Percentiles rank a stretch among this genome's conserved stretches.
phyloP scores from a whole-genome alignment of 2,113 vertebrate genomes.

The Cercopithecus mona region DNA sequence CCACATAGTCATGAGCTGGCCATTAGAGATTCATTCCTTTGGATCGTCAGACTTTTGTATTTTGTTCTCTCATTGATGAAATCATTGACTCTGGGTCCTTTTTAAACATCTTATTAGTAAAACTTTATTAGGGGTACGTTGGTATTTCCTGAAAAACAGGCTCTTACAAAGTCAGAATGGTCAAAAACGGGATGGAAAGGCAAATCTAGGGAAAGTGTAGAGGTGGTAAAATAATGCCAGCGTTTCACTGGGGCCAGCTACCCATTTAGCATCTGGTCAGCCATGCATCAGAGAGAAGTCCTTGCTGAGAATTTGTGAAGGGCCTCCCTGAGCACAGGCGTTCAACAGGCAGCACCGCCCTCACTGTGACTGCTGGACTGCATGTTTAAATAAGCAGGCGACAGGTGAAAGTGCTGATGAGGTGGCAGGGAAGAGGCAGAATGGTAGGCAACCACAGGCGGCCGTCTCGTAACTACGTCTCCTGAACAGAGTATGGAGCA shows the following conservation, averaged over 20 bases:
- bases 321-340: rapidly evolving
- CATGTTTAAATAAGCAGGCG: rapidly evolving
- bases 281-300: rapidly evolving
- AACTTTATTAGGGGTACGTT: background rate
- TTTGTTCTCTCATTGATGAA: background rate
- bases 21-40: background rate
- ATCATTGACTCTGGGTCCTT: background rate
- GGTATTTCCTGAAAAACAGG: background rate
- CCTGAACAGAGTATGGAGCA: rapidly evolving
- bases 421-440: background rate
- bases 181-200: background rate
- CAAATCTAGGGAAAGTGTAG: rapidly evolving
- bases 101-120: background rate
- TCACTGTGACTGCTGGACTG: rapidly evolving
- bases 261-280: rapidly evolving
- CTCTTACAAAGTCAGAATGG: background rate
- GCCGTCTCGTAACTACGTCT: rapidly evolving
- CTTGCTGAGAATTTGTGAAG: background rate
- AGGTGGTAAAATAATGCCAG: rapidly evolving
- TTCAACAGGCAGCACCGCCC: rapidly evolving
- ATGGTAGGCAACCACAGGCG: rapidly evolving
- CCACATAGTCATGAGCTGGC: background rate
- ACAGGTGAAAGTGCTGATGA: rapidly evolving
- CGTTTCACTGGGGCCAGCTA: rapidly evolving
- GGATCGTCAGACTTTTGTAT: background rate